phyloP scores from a whole-genome alignment of 2,888 invertebrate species.

The Lacanobia wlatinum region DNA sequence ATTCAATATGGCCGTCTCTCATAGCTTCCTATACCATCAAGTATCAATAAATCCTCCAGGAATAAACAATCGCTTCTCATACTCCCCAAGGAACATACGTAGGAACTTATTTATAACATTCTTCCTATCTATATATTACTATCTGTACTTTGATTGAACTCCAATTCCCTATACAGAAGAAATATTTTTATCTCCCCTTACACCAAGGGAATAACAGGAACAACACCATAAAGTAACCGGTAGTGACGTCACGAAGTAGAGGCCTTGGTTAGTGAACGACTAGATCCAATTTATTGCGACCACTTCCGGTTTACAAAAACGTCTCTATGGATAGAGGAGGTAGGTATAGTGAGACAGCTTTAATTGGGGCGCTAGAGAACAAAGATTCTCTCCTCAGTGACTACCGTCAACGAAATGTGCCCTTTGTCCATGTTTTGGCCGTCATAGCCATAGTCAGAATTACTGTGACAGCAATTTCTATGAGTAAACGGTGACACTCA shows the following conservation, averaged over 20 bases:
- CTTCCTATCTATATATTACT: not conserved
- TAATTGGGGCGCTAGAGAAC: constrained; percentile 4
- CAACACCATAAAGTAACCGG: constrained; percentile 47
- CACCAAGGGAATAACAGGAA: constrained; percentile 40
- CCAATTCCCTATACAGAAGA: constrained; percentile 6
- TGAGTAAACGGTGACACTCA: too few species aligned
- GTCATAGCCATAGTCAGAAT: too few species aligned
- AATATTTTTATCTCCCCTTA: constrained; percentile 24
- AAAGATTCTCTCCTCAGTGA: not conserved
- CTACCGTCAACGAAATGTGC: too few species aligned
- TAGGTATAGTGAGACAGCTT: constrained; percentile 25
- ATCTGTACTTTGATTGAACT: constrained; percentile 14
- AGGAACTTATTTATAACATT: constrained; percentile 26
- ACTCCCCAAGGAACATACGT: constrained; percentile 6
- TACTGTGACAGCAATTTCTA: too few species aligned
- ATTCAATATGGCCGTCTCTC: constrained; percentile 3
- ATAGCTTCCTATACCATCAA: constrained; percentile 4
- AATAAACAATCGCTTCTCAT: constrained; percentile 20
- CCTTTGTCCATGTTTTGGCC: too few species aligned
- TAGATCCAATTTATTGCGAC: constrained; percentile 68
- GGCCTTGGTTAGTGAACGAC: constrained; percentile 60
- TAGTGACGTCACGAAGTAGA: constrained; percentile 46
- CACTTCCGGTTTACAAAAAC: constrained; percentile 54
- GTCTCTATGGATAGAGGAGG: not conserved
- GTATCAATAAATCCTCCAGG: not conserved